Conservation (phyloP, 2,888 invertebrate genomes). For the Cheiracanthium punctorium region DNA sequence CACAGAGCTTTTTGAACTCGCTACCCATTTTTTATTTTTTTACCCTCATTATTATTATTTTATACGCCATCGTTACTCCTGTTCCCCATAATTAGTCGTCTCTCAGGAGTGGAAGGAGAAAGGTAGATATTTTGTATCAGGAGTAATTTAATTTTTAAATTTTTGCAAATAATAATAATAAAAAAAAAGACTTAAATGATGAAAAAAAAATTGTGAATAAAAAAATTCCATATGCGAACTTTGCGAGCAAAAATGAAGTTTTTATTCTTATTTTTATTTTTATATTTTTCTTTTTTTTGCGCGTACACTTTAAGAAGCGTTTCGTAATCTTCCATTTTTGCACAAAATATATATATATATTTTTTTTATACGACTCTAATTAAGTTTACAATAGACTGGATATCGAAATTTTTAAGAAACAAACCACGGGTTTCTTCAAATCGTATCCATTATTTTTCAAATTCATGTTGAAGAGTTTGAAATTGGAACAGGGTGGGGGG, state of each 20-base stretch:
- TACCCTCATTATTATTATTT: slow-evolving; percentile 18
- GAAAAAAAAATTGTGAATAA: background rate
- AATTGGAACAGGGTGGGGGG: too few relatives aligned
- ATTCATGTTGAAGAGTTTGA: too few relatives aligned
- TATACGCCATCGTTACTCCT: slow-evolving; percentile 18
- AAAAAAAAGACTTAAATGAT: slow-evolving; percentile 16
- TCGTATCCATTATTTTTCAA: slow-evolving; percentile 35
- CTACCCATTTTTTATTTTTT: background rate
- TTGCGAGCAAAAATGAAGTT: too few relatives aligned
- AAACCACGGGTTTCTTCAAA: slow-evolving; percentile 50
- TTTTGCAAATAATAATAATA: slow-evolving; percentile 63
- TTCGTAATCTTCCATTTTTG: slow-evolving; percentile 31
- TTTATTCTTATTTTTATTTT: too few relatives aligned
- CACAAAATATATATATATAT: background rate
- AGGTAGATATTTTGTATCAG: slow-evolving; percentile 14
- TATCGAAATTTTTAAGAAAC: slow-evolving; percentile 64
- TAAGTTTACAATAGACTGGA: slow-evolving; percentile 64
- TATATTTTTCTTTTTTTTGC: slow-evolving; percentile 62
- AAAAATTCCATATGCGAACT: too few relatives aligned
- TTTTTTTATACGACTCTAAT: slow-evolving; percentile 63
- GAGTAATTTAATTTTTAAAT: slow-evolving; percentile 64
- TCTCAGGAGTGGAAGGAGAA: slow-evolving; percentile 28
- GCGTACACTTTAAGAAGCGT: slow-evolving; percentile 32
- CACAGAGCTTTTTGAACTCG: slow-evolving; percentile 22
- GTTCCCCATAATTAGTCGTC: slow-evolving; percentile 58